phyloP scores from a whole-genome alignment of 1,140 invertebrate species.

The Sminthurinus signatus region DNA sequence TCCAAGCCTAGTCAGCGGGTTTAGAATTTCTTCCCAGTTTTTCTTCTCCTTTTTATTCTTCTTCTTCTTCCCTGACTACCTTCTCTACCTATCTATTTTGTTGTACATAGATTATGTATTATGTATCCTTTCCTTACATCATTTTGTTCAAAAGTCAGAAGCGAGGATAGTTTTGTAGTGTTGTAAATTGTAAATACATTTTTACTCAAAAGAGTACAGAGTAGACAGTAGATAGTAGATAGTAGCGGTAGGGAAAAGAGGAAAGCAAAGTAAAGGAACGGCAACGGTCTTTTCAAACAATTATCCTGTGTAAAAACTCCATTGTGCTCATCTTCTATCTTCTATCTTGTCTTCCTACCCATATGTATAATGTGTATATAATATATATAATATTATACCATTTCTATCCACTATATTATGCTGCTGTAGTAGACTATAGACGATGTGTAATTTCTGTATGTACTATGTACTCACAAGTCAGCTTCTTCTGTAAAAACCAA shows the following conservation, averaged over 20 bases:
- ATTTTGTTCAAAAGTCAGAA: slow-evolving; percentile 7
- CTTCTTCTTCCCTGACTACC: too few relatives aligned
- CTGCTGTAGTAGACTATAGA: too few relatives aligned
- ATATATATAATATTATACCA: too few relatives aligned
- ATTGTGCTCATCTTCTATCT: background rate
- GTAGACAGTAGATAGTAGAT: background rate
- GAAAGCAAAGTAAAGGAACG: background rate
- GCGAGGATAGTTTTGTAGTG: slow-evolving; percentile 1
- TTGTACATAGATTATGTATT: too few relatives aligned
- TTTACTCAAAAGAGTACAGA: too few relatives aligned
- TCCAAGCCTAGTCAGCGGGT: background rate
- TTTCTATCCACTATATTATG: too few relatives aligned
- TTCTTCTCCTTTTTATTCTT: background rate
- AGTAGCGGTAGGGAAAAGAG: background rate
- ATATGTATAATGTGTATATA: background rate
- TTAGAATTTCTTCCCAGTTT: background rate
- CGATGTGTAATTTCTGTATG: too few relatives aligned
- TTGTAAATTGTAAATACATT: slow-evolving; percentile 1
- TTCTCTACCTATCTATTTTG: too few relatives aligned
- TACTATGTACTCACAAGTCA: too few relatives aligned
- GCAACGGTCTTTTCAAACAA: too few relatives aligned
- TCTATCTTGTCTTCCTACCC: background rate
- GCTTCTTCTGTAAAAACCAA: too few relatives aligned
- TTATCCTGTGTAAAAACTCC: background rate
- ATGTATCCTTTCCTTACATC: background rate